Conservation (phyloP, 2,797 vertebrate species). For the Schizopygopsis pylzovi region DNA sequence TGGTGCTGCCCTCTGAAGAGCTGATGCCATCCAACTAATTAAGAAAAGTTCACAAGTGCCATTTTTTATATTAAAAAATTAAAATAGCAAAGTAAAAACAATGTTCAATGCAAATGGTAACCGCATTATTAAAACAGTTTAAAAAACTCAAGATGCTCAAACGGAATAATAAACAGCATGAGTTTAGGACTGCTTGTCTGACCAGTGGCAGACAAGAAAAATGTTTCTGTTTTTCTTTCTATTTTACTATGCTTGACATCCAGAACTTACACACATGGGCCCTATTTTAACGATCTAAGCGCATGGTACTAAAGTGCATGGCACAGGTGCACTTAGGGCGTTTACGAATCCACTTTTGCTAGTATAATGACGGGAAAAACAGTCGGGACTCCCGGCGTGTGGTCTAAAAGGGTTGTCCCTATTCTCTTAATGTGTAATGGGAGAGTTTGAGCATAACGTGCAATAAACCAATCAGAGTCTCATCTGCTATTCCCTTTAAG, state of each 20-base stretch:
- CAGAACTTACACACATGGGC: neutral
- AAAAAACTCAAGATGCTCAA: neutral
- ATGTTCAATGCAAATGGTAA: neutral
- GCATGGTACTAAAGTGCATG: no score
- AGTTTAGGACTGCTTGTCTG: neutral
- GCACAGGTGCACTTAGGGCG: no score
- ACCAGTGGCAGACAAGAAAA: neutral
- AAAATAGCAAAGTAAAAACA: constrained; percentile 1
- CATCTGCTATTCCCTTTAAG: no score
- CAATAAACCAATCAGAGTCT: no score
- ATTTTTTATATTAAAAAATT: neutral
- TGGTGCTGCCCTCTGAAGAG: constrained; percentile 98
- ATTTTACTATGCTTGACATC: neutral
- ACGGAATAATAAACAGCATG: neutral
- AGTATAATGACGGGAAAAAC: no score
- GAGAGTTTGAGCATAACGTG: no score
- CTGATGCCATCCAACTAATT: constrained; percentile 93
- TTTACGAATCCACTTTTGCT: no score
- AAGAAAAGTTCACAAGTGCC: constrained; percentile 6
- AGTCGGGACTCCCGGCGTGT: no score
- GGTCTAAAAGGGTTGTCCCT: no score
- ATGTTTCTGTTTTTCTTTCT: neutral
- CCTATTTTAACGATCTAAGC: no score
- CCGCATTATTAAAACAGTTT: neutral
- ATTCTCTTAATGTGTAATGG: no score